A percentile compares a stretch with the other conserved stretches of the same genome.
These are phyloP conservation scores for Palloptera scutellata DNA, from an alignment of 2,888 invertebrate genomes.

Conservation along the genomic window DNA sequence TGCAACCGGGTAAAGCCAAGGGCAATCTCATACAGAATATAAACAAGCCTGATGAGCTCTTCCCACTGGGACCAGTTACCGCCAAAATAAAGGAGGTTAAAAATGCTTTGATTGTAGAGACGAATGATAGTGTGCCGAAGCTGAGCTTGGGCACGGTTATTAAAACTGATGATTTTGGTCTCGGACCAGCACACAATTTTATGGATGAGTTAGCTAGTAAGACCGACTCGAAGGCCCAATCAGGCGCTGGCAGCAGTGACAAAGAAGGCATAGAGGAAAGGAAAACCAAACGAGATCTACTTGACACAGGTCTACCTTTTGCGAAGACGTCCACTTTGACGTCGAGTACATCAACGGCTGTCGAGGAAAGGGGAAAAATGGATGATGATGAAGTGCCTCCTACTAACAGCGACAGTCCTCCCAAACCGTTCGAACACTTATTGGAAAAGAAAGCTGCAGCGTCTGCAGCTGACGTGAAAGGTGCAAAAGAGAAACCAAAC, in stretches of 20 bases:
- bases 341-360: constrained; percentile 27
- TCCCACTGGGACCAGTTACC: constrained; percentile 61
- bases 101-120: constrained; percentile 69
- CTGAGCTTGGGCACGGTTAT: constrained; percentile 86
- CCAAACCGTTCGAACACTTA: constrained; percentile 45
- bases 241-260: constrained; percentile 15
- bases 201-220: constrained; percentile 64
- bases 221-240: constrained; percentile 28
- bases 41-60: constrained; percentile 69
- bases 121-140: constrained; percentile 78
- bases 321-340: constrained; percentile 24
- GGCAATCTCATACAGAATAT: constrained; percentile 82
- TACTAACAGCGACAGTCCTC: constrained; percentile 31
- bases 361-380: constrained; percentile 35
- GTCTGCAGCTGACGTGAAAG: constrained; percentile 14
- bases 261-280: constrained; percentile 47
- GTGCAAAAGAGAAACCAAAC: constrained; percentile 69
- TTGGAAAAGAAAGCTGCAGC: constrained; percentile 42
- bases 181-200: constrained; percentile 75
- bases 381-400: constrained; percentile 32
- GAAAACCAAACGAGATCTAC: constrained; percentile 39
- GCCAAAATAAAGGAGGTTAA: constrained; percentile 69
- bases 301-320: constrained; percentile 35
- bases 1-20: constrained; percentile 88
- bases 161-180: constrained; percentile 72